Evolutionary conservation across 2,888 invertebrate genomes (phyloP).

Genomic region (Pyrgus malvae): DNA sequence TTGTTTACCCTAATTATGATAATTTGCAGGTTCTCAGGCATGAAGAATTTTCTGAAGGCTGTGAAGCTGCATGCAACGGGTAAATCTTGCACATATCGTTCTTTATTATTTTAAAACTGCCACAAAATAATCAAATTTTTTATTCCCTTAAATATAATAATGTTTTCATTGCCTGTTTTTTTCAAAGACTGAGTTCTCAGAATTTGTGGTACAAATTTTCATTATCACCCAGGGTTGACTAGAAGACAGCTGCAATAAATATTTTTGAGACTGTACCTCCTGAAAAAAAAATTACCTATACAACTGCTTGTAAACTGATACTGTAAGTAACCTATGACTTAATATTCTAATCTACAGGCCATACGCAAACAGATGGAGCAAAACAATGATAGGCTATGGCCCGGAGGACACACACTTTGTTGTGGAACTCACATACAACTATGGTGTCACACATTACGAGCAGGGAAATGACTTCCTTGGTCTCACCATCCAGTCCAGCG

Average conservation of each 20-base stretch:
- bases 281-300: too few relatives aligned
- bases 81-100: constrained; percentile 61
- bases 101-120: too few relatives aligned
- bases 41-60: constrained; percentile 98
- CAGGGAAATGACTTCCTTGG: constrained; percentile 96
- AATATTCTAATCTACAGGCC: constrained; percentile 83
- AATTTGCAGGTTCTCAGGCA: constrained; percentile 90
- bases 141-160: neutral
- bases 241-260: too few relatives aligned
- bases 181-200: too few relatives aligned
- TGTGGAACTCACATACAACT: constrained; percentile 98
- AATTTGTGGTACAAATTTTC: too few relatives aligned
- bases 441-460: constrained; percentile 93
- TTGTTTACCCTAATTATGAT: neutral
- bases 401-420: constrained; percentile 97
- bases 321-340: too few relatives aligned
- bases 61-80: constrained; percentile 99
- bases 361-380: constrained; percentile 98
- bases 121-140: too few relatives aligned
- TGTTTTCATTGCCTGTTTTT: too few relatives aligned
- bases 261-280: too few relatives aligned
- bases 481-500: constrained; percentile 90
- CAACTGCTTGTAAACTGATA: too few relatives aligned
- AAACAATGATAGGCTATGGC: constrained; percentile 99
- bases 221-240: too few relatives aligned